Conservation (phyloP, 2,113 vertebrate genomes). For the Cervus canadensis region DNA sequence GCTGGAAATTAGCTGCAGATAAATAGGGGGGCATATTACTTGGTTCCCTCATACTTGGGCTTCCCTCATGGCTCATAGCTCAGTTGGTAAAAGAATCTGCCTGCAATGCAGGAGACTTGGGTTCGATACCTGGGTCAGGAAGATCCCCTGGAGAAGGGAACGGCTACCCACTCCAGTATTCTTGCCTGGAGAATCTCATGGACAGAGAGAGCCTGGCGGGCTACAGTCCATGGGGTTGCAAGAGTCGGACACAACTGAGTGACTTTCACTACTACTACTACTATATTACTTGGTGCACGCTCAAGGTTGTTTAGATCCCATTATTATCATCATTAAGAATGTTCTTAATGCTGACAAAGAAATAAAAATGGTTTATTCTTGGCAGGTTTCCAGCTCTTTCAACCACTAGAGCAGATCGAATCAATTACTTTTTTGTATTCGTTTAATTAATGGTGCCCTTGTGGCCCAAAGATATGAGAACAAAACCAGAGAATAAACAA, state of each 20-base stretch:
- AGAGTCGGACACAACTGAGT: too few relatives aligned
- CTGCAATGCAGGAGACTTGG: too few relatives aligned
- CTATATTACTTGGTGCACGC: neutral
- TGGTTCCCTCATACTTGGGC: neutral
- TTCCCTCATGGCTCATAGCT: too few relatives aligned
- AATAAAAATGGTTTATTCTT: constrained; percentile 27
- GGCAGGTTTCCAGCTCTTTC: constrained; percentile 15
- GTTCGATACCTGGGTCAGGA: too few relatives aligned
- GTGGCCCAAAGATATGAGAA: neutral
- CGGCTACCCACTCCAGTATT: too few relatives aligned
- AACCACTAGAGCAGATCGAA: neutral
- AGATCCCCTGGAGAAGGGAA: too few relatives aligned
- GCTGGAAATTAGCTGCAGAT: neutral
- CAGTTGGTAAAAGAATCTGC: too few relatives aligned
- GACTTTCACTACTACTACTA: too few relatives aligned
- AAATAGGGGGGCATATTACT: neutral
- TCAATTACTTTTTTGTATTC: neutral
- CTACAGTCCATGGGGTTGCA: too few relatives aligned
- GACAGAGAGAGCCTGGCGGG: too few relatives aligned
- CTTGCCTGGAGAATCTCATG: too few relatives aligned
- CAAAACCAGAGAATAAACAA: neutral
- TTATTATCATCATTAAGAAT: neutral
- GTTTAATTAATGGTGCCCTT: neutral
- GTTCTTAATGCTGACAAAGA: neutral
- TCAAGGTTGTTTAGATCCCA: neutral